Base-by-base conservation (phyloP, 2,888 invertebrate genomes). In the Eretmocerus hayati region DNA sequence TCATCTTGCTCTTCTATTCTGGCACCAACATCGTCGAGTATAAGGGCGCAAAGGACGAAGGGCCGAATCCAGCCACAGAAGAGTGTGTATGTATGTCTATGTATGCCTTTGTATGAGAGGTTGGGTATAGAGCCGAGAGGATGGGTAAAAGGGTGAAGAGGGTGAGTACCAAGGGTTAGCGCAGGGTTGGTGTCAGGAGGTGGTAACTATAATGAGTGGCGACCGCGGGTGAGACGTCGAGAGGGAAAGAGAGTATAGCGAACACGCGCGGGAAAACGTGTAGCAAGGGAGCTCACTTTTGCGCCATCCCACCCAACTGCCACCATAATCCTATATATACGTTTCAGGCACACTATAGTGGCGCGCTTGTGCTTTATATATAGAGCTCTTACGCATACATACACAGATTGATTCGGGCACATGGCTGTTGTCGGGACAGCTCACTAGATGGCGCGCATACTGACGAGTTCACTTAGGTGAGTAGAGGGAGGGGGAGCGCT, bases 141-240 rank as follows among this genome's bases (percentile, higher is more conserved):
- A 52, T 55, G 55, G 52, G 32, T 3, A 2, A 42, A 16, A 21
- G 22, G 5, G 26, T 9, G 40, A 16, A 22, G 30, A 55, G 50
- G 46, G 52, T 50, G 31, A 45, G 30, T 38, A 46, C 36, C 48
- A 41, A 35, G 44, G 51, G 52, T 21, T 22, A 15, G 40, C 40
- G 41, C 47, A 46, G 43, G 46, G 35, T 40, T 48, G 48, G 31
- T 53, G 44, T 46, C 38, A 46, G 46, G 56, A 57, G 62, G 59
- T 63, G 59, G 63, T 60, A 63, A 63, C 61, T 61, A 63, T 66
- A 66, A 65, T 63, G 65, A 65, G 64, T 64, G 57, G 56, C 57
- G 56, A 57, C 54, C 54, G 54, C 48, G 59, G 56, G 56, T 55
- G 57, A 56, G 57, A 56, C 56, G 53, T 56, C 50, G 58, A 51